Conservation (phyloP, 2,797 vertebrate genomes). For the Neosilurus mollespiculum region DNA sequence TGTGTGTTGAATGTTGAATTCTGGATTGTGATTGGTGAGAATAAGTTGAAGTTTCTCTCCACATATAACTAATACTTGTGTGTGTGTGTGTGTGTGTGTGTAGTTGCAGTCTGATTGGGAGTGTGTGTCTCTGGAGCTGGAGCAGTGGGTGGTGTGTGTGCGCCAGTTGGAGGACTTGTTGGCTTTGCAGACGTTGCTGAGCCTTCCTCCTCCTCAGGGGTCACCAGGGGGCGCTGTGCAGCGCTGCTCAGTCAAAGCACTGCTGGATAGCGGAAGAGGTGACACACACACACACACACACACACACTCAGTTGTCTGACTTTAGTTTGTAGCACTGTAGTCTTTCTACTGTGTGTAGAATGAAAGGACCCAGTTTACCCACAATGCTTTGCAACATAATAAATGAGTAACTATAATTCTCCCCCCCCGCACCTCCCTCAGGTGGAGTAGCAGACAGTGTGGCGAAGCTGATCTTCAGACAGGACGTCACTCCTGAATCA, state of each 20-base stretch:
- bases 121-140: slow-evolving; percentile 90
- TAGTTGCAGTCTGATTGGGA: slow-evolving; percentile 86
- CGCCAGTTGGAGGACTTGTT: slow-evolving; percentile 92
- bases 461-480: slow-evolving; percentile 94
- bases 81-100: background rate
- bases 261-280: slow-evolving; percentile 93
- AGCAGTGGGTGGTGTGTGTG: slow-evolving; percentile 92
- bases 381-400: background rate
- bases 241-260: slow-evolving; percentile 83
- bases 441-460: slow-evolving; percentile 91
- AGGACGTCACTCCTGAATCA: slow-evolving; percentile 76
- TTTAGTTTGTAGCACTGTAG: background rate
- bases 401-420: no score
- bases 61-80: background rate
- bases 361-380: background rate
- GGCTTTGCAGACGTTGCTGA: slow-evolving; percentile 88
- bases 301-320: background rate
- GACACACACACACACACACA: slow-evolving; percentile 8
- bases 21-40: background rate
- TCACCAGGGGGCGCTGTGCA: slow-evolving; percentile 69
- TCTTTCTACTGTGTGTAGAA: background rate
- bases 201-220: slow-evolving; percentile 68
- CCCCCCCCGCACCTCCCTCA: slow-evolving; percentile 57
- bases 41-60: background rate
- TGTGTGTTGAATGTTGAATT: background rate